Evolutionary conservation across 2,797 vertebrate genomes (phyloP).

Genomic region (Centropyge bicolor): DNA sequence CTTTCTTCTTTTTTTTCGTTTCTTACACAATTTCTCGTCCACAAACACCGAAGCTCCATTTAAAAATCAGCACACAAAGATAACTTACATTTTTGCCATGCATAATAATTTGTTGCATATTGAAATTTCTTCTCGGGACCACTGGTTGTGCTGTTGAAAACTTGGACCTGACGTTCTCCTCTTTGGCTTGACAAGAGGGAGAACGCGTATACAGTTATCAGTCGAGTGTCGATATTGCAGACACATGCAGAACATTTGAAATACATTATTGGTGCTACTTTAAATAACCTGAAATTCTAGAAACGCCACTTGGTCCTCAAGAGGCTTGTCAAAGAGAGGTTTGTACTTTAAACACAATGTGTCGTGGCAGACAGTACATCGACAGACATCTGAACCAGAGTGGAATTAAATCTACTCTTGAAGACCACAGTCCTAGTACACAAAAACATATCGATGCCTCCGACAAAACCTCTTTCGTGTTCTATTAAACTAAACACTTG

Average conservation of each 20-base stretch:
- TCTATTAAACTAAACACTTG: constrained; percentile 63
- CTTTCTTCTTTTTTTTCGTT: background rate
- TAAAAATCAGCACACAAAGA: constrained; percentile 70
- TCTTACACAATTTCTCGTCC: constrained; percentile 23
- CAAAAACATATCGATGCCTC: constrained; percentile 32
- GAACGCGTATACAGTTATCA: constrained; percentile 60
- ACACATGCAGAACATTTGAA: constrained; percentile 64
- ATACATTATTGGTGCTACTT: constrained; percentile 71
- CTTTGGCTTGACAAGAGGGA: constrained; percentile 36
- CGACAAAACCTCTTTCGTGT: constrained; percentile 32
- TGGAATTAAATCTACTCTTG: constrained; percentile 41
- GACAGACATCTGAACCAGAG: constrained; percentile 43
- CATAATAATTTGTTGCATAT: constrained; percentile 77
- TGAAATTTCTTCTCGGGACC: constrained; percentile 75
- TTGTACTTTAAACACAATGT: constrained; percentile 36
- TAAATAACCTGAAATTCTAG: constrained; percentile 60
- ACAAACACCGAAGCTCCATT: constrained; percentile 62
- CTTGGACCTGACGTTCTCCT: constrained; percentile 52
- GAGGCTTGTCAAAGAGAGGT: constrained; percentile 37
- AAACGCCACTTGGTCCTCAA: constrained; percentile 49
- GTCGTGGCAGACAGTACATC: constrained; percentile 31
- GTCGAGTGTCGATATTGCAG: constrained; percentile 61
- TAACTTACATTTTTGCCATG: constrained; percentile 71
- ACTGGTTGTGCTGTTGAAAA: constrained; percentile 63
- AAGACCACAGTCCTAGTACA: constrained; percentile 48